phyloP scores from a whole-genome alignment of 1,140 invertebrate species.

The Lethrus apterus region DNA sequence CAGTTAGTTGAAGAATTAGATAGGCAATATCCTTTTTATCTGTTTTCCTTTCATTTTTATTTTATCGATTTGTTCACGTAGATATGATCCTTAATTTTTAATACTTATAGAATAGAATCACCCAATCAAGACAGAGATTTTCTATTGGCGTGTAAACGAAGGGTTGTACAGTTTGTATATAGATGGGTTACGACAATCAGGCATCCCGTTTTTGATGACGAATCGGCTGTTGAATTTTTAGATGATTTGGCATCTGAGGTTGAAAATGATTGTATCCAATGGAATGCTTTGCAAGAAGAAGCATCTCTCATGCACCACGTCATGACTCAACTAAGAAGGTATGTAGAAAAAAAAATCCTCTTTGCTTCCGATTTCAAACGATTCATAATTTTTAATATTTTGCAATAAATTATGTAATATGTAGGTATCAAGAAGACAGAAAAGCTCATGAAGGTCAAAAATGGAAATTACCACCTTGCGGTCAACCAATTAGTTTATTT shows the following conservation, averaged over 20 bases:
- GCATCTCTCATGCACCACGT: constrained; percentile 60
- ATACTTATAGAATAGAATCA: constrained; percentile 53
- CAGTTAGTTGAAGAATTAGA: constrained; percentile 68
- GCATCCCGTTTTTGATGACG: constrained; percentile 69
- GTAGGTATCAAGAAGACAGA: constrained; percentile 46
- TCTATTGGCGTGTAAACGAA: constrained; percentile 62
- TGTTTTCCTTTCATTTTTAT: too few species aligned
- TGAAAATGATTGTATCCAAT: constrained; percentile 51
- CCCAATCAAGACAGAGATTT: constrained; percentile 62
- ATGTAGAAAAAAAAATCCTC: too few species aligned
- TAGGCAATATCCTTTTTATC: constrained; percentile 67
- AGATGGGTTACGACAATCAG: constrained; percentile 67
- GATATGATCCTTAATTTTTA: constrained; percentile 47
- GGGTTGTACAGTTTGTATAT: constrained; percentile 73
- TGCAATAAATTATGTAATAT: constrained; percentile 8
- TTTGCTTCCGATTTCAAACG: too few species aligned
- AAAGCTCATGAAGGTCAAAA: constrained; percentile 52
- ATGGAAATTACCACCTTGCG: constrained; percentile 62
- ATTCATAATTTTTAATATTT: too few species aligned
- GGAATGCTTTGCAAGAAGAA: constrained; percentile 53
- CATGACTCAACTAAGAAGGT: constrained; percentile 51
- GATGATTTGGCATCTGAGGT: constrained; percentile 65
- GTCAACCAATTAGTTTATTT: constrained; percentile 60
- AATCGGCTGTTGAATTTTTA: constrained; percentile 61
- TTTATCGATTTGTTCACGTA: too few species aligned